Evolutionary conservation across 2,888 invertebrate genomes (phyloP).

Genomic region (Euspilapteryx auroguttella): DNA sequence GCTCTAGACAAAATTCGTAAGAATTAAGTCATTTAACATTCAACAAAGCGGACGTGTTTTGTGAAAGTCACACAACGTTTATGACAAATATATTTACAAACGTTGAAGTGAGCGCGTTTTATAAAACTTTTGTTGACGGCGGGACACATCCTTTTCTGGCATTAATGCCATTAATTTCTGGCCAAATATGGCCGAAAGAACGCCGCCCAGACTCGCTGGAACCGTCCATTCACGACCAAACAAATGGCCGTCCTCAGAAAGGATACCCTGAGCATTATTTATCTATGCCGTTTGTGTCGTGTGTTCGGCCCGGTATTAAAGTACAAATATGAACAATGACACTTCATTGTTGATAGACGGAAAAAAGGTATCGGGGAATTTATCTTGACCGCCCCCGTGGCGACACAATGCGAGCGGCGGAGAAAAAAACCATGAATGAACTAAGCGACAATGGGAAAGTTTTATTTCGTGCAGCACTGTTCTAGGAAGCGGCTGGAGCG

Average conservation of each 20-base stretch:
- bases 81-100: constrained; percentile 9
- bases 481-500: constrained; percentile 4
- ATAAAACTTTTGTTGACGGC: constrained; percentile 18
- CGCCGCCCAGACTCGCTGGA: constrained; percentile 37
- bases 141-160: constrained; percentile 13
- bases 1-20: too few species aligned
- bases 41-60: constrained; percentile 7
- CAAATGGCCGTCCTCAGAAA: constrained; percentile 23
- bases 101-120: constrained; percentile 8
- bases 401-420: constrained; percentile 30
- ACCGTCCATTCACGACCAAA: constrained; percentile 33
- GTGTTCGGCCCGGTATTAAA: constrained; percentile 44
- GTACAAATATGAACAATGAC: constrained; percentile 51
- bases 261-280: constrained; percentile 33
- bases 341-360: constrained; percentile 40
- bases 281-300: constrained; percentile 43
- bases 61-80: constrained; percentile 17
- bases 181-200: constrained; percentile 16
- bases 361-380: constrained; percentile 30
- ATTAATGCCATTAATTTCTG: constrained; percentile 22
- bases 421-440: constrained; percentile 34
- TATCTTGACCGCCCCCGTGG: constrained; percentile 26
- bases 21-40: constrained; percentile 8
- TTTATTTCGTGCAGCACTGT: constrained; percentile 12
- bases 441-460: constrained; percentile 15